Conservation (phyloP, 2,797 vertebrate genomes). For the Halcyon leucocephala region DNA sequence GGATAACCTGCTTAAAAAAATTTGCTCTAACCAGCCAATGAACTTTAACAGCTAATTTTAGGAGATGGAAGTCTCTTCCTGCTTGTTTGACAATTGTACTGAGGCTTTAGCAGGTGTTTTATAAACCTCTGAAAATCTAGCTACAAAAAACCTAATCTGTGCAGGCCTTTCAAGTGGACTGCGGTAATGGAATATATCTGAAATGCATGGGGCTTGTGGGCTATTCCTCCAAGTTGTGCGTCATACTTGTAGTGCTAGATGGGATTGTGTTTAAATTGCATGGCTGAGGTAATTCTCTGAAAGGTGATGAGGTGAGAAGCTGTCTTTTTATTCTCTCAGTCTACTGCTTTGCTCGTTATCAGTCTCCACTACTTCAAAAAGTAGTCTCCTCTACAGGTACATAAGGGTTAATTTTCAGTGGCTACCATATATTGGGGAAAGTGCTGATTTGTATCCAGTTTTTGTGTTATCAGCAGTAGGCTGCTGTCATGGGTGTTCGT, state of each 20-base stretch:
- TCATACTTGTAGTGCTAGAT: not conserved
- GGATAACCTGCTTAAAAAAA: slow-evolving; percentile 11
- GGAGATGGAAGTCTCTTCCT: not conserved
- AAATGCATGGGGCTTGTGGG: not conserved
- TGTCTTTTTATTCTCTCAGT: not conserved
- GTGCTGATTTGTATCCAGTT: not conserved
- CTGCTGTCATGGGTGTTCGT: not conserved
- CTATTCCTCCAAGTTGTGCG: not conserved
- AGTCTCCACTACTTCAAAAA: not conserved
- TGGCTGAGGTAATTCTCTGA: not conserved
- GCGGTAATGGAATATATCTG: not conserved
- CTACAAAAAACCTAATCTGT: not conserved
- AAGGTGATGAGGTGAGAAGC: not conserved
- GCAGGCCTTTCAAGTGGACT: not conserved
- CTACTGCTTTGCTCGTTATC: not conserved
- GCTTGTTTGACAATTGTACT: not conserved
- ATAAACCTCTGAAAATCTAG: not conserved
- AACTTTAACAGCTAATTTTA: slow-evolving; percentile 37
- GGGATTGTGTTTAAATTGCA: not conserved
- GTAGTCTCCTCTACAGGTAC: no score
- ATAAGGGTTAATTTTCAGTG: not conserved
- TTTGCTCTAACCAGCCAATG: slow-evolving; percentile 24
- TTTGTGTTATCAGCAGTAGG: not conserved
- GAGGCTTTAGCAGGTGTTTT: not conserved
- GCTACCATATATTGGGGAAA: not conserved